Evolutionary conservation across 2,888 invertebrate species (phyloP), one percentile per base, ranked within the genome.

Genomic region (Scaptomyza tumidula): DNA sequence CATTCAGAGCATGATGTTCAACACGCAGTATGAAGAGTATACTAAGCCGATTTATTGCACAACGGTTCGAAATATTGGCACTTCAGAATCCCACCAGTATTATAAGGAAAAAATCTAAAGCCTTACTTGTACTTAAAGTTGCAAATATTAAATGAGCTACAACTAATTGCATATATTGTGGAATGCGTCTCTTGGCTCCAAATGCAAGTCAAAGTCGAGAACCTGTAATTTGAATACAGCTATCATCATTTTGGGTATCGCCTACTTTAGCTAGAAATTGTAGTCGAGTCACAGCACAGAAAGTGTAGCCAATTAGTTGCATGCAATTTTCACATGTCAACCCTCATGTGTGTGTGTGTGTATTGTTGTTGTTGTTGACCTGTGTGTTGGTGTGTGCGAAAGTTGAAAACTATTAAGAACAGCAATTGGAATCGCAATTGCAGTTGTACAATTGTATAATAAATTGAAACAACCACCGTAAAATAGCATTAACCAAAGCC

Each of bases 391-490:
- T 50, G 39, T 61, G 65, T 27, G 46, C 58, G 33, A 49, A 43
- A 54, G 75, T 56, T 63, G 43, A 43, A 71, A 73, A 80, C 77
- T 73, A 83, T 82, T 81, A 78, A 69, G 72, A 72, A 70, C 72
- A 75, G 69, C 59, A 76, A 67, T 48, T 43, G 6, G 56, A 59
- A 62, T 63, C 43, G 57, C 68, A 65, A 59, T 63, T 60, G 70
- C 67, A 70, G 60, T 66, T 65, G 71, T 46, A 64, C 66, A 44
- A 66, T 71, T 81, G 67, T 81, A 63, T 71, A 84, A 75, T 78
- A 85, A 78, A 85, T 87, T 75, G 86, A 88, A 87, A 78, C 75
- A 89, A 87, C 84, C 88, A 81, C 88, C 85, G 56, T 75, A 67
- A 82, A 89, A 85, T 78, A 65, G 70, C 70, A 69, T 71, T 68